A percentile compares a stretch with the other conserved stretches of the same genome.
These are phyloP conservation scores for Felis catus DNA, from an alignment of 2,113 vertebrate genomes.

Conservation along the genomic window F.catus_Fca126_mat1.0 CM031415.1:174841001-174841500, in stretches of 20 bases:
- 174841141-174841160: too few species aligned
- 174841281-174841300: neutral
- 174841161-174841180: too few species aligned
- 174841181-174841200: too few species aligned
- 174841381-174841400: neutral
- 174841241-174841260: neutral
- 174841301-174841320: neutral
- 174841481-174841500: neutral
- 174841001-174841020: neutral
- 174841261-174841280: neutral
- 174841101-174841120: neutral
- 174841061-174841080: neutral
- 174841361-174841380: neutral
- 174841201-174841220: too few species aligned
- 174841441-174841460: neutral
- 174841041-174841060: neutral
- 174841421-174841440: neutral
- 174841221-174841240: too few species aligned
- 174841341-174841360: neutral
- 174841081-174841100: neutral
- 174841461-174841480: neutral
- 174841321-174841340: neutral
- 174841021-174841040: neutral
- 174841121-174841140: too few species aligned
- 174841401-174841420: neutral